Conservation (phyloP, 53 echinoderm and acorn worm genomes). For the Echinometra lucunter region DNA sequence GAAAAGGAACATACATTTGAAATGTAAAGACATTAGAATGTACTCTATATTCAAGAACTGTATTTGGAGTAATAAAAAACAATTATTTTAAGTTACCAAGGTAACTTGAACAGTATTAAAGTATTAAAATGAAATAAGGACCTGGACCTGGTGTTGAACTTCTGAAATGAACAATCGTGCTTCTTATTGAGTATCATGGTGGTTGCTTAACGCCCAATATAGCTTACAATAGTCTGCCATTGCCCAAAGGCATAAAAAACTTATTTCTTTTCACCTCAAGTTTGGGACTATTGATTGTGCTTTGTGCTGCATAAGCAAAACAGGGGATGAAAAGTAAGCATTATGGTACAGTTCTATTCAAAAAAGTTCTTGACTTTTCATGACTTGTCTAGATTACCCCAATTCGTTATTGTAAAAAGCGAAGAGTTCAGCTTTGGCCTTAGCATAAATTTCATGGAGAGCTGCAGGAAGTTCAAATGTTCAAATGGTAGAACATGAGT, state of each 20-base stretch:
- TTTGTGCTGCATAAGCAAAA: conserved; percentile 12
- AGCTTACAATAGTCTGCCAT: background rate
- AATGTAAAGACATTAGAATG: no score
- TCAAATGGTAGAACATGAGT: background rate
- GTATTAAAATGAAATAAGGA: background rate
- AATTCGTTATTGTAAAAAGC: background rate
- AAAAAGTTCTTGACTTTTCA: background rate
- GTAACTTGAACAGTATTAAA: background rate
- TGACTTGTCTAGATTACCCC: background rate
- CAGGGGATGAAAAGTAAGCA: background rate
- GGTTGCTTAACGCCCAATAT: background rate
- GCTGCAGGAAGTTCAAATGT: background rate
- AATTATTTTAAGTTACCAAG: no score
- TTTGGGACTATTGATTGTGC: background rate
- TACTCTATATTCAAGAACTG: no score
- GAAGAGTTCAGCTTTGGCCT: background rate
- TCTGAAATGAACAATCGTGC: background rate
- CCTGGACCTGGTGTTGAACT: no score
- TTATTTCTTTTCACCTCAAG: background rate
- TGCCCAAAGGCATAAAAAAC: background rate
- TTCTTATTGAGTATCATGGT: background rate
- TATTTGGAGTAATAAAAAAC: no score
- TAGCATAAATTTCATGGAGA: background rate
- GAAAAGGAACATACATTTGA: no score
- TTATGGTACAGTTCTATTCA: background rate